Conservation (phyloP, 37 sponge, comb jelly and placozoan species). For the Diacarnus erythraeanus region DNA sequence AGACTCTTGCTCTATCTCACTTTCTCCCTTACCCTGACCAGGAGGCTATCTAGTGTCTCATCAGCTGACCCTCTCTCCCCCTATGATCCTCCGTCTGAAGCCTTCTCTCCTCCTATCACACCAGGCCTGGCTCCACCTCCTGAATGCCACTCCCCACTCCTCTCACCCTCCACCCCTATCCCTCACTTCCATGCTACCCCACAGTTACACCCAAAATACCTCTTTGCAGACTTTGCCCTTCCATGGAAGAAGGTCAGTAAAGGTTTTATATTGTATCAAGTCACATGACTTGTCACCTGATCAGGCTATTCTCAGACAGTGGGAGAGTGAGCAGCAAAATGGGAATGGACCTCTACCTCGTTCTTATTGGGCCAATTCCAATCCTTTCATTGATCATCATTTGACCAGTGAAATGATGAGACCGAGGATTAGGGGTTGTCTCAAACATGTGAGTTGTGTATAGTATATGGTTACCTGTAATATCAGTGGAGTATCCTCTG, state of each 20-base stretch:
- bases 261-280: neutral
- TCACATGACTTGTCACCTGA: neutral
- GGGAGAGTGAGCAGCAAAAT: conserved; percentile 36
- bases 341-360: neutral
- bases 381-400: neutral
- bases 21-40: neutral
- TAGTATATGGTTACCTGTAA: no score
- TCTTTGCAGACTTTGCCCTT: conserved; percentile 59
- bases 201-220: conserved; percentile 60
- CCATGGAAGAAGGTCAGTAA: conserved; percentile 64
- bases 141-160: conserved; percentile 9
- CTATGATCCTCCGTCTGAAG: conserved; percentile 11
- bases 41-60: conserved; percentile 56
- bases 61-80: conserved; percentile 43
- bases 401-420: neutral
- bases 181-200: conserved; percentile 51
- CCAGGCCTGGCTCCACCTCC: conserved; percentile 24
- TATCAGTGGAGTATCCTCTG: no score
- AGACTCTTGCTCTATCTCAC: conserved; percentile 2
- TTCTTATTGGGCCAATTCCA: conserved; percentile 16
- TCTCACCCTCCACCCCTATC: conserved; percentile 20
- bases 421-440: conserved; percentile 33
- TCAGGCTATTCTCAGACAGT: conserved; percentile 30
- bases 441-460: conserved; percentile 58
- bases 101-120: conserved; percentile 60